Evolutionary conservation across 1,140 invertebrate species (phyloP).

Genomic region (Ylistrum balloti): DNA sequence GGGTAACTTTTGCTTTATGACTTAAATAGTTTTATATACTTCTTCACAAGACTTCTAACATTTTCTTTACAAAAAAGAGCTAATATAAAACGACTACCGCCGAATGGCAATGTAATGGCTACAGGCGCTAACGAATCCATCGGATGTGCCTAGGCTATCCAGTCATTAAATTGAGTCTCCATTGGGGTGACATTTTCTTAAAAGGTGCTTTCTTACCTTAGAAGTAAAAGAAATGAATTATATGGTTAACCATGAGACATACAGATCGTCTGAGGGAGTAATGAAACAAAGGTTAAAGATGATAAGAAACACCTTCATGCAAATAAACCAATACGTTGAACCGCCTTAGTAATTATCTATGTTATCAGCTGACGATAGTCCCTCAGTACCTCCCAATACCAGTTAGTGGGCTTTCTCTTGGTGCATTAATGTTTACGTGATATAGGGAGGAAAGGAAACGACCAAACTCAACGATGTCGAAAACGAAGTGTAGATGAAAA

Average conservation of each 20-base stretch:
- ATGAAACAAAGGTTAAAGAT: not conserved
- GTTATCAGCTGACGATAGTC: not conserved
- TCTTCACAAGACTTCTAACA: not conserved
- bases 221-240: not conserved
- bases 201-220: not conserved
- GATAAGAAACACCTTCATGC: not conserved
- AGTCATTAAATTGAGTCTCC: not conserved
- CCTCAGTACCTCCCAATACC: not conserved
- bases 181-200: not conserved
- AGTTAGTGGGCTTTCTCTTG: not conserved
- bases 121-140: not conserved
- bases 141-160: not conserved
- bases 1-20: not conserved
- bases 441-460: not conserved
- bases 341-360: not conserved
- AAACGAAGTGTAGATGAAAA: slow-evolving; percentile 18
- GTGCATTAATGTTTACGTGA: not conserved
- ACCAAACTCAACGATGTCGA: not conserved
- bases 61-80: not conserved
- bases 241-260: not conserved
- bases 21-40: not conserved
- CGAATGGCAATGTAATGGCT: not conserved
- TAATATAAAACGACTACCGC: not conserved
- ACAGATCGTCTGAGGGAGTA: not conserved
- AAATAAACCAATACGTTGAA: not conserved